Conservation (phyloP, 2,113 vertebrate species). For the Otolemur garnettii region DNA sequence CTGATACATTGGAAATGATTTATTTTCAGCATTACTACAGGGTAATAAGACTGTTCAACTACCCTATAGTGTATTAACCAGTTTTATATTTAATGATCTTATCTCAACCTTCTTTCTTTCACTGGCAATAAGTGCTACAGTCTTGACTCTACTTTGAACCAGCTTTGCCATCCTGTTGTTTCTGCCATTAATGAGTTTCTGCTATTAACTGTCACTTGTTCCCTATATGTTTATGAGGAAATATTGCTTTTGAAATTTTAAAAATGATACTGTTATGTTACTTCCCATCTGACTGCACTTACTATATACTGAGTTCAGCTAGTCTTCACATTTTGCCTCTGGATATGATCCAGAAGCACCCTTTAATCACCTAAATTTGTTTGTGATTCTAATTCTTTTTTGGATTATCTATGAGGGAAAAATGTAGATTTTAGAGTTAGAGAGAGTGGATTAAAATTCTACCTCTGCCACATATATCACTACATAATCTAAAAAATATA, state of each 20-base stretch:
- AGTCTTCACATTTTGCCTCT: conserved; percentile 18
- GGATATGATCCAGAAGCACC: neutral
- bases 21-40: neutral
- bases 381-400: neutral
- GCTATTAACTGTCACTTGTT: neutral
- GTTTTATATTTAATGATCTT: conserved; percentile 27
- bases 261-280: conserved; percentile 15
- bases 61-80: neutral
- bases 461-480: neutral
- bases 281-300: conserved; percentile 9
- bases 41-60: neutral
- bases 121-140: neutral
- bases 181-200: conserved; percentile 34
- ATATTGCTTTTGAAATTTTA: conserved; percentile 18
- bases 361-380: conserved; percentile 39
- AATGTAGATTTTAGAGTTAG: neutral
- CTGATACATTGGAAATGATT: neutral
- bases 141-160: neutral
- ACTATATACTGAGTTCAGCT: neutral
- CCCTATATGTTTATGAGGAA: conserved; percentile 16
- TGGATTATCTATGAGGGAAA: conserved; percentile 7
- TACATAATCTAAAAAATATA: neutral
- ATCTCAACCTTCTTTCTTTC: conserved; percentile 24
- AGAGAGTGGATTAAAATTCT: neutral
- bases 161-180: neutral